Evolutionary conservation across 2,888 invertebrate species (phyloP).

Genomic region (Nemapogon koenigi): DNA sequence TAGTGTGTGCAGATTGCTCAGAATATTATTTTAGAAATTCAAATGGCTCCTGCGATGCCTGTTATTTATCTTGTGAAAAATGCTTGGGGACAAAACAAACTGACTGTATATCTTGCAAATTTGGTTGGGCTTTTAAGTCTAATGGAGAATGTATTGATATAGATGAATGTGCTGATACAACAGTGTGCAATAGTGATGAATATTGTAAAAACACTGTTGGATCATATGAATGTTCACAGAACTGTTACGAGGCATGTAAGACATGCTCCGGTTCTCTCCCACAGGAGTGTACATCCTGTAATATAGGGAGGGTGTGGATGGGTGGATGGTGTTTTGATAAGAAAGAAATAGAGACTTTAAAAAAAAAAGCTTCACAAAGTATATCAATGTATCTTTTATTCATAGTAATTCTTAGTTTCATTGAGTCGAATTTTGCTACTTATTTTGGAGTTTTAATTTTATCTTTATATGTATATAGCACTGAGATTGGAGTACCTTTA

Average conservation of each 20-base stretch:
- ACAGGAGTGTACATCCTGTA: constrained; percentile 84
- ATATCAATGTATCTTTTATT: constrained; percentile 30
- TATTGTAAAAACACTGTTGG: constrained; percentile 91
- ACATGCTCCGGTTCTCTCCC: constrained; percentile 86
- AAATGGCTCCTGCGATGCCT: constrained; percentile 74
- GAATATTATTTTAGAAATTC: constrained; percentile 71
- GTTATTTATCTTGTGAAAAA: constrained; percentile 79
- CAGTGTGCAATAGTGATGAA: constrained; percentile 67
- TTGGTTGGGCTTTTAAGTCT: constrained; percentile 75
- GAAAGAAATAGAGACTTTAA: constrained; percentile 25
- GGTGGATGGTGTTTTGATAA: constrained; percentile 37
- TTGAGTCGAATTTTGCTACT: constrained; percentile 26
- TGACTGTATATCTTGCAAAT: constrained; percentile 57
- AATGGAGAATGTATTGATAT: constrained; percentile 80
- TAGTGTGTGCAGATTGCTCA: constrained; percentile 78
- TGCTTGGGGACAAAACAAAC: constrained; percentile 77
- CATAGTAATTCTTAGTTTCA: constrained; percentile 28
- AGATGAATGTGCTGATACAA: constrained; percentile 75
- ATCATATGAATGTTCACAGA: constrained; percentile 74
- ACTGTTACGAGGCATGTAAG: constrained; percentile 82
- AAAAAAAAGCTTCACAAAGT: constrained; percentile 27
- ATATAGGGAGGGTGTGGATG: constrained; percentile 33
- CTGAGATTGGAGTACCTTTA: constrained; percentile 22
- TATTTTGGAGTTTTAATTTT: constrained; percentile 28
- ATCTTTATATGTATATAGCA: constrained; percentile 31